A percentile compares a stretch with the other conserved stretches of the same genome.
These are phyloP conservation scores for Pogoniulus pusillus DNA, from an alignment of 2,797 vertebrate genomes.

Conservation along the genomic window DNA sequence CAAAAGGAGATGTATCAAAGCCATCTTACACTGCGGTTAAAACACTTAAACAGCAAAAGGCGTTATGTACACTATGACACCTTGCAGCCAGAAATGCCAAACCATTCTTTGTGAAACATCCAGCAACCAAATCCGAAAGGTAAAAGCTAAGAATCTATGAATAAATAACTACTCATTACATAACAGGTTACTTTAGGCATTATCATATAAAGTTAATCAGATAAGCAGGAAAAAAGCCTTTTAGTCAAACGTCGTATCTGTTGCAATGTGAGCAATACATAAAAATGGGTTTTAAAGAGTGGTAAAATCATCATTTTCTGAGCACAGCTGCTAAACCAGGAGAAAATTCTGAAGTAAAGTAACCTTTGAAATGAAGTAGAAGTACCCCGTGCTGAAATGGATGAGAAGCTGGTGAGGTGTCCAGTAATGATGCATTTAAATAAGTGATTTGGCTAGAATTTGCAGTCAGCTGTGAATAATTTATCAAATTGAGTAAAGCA, in stretches of 20 bases:
- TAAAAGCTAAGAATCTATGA: not conserved
- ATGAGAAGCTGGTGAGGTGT: constrained; percentile 56
- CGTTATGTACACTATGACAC: not conserved
- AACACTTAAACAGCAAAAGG: not conserved
- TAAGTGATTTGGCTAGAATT: constrained; percentile 64
- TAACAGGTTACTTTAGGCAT: not conserved
- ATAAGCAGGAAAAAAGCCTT: not conserved
- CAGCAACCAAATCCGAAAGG: not conserved
- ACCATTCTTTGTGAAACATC: not conserved
- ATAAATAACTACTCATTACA: not conserved
- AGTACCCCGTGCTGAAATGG: constrained; percentile 45
- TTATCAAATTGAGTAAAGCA: constrained; percentile 63
- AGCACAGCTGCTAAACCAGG: constrained; percentile 19
- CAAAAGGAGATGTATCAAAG: not conserved
- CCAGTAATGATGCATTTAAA: constrained; percentile 73
- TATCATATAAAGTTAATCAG: constrained; percentile 15
- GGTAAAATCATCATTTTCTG: constrained; percentile 26
- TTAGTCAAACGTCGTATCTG: not conserved
- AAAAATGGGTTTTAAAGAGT: constrained; percentile 5
- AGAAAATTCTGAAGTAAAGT: constrained; percentile 56
- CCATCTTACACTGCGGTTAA: not conserved
- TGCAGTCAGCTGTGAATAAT: constrained; percentile 71
- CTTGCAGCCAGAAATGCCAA: not conserved
- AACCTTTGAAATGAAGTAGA: constrained; percentile 63
- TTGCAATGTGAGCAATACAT: not conserved